Conservation (phyloP, 2,888 invertebrate species). For the Morpho helenor region DNA sequence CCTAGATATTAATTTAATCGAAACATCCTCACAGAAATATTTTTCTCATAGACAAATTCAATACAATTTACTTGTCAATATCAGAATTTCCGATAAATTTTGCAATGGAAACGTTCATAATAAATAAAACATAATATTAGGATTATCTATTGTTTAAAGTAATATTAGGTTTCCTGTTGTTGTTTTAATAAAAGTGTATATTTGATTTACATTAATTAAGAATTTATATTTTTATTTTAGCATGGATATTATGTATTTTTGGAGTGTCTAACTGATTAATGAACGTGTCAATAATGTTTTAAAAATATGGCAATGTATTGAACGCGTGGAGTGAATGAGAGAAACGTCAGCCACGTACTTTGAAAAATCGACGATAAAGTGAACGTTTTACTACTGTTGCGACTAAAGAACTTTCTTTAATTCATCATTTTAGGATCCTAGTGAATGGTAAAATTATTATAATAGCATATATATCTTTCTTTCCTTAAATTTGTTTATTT, state of each 20-base stretch:
- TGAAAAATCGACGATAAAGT: slow-evolving; percentile 31
- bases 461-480: background rate
- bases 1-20: slow-evolving; percentile 26
- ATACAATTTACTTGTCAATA: slow-evolving; percentile 17
- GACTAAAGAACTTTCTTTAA: slow-evolving; percentile 19
- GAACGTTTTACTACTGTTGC: slow-evolving; percentile 35
- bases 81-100: slow-evolving; percentile 11
- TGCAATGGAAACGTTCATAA: slow-evolving; percentile 6
- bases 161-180: too few species aligned
- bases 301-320: slow-evolving; percentile 38
- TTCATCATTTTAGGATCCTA: slow-evolving; percentile 25
- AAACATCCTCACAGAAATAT: slow-evolving; percentile 37
- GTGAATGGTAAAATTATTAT: slow-evolving; percentile 31
- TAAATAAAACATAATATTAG: too few species aligned
- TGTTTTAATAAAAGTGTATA: too few species aligned
- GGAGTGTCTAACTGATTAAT: background rate
- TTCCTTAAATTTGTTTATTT: slow-evolving; percentile 6
- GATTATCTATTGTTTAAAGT: too few species aligned
- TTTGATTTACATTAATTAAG: too few species aligned
- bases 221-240: too few species aligned
- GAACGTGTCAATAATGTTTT: slow-evolving; percentile 16
- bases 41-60: slow-evolving; percentile 27
- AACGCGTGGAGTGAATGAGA: slow-evolving; percentile 77
- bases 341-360: slow-evolving; percentile 77
- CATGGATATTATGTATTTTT: background rate